Evolutionary conservation across 2,888 invertebrate genomes (phyloP).

Genomic region (Eristalis intricaria): DNA sequence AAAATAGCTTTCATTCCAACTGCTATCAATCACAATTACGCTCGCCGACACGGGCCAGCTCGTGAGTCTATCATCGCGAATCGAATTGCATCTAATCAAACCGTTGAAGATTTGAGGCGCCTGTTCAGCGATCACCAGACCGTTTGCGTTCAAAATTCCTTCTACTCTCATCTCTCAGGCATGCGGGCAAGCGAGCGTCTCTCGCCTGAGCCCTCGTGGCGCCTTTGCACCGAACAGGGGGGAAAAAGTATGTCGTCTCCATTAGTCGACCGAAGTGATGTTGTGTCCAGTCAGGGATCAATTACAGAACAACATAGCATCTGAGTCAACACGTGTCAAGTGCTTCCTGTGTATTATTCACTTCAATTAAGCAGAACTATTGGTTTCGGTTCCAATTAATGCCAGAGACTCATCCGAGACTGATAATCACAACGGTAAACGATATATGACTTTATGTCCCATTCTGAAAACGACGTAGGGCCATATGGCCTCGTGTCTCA

Average conservation of each 20-base stretch:
- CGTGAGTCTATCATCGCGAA: slow-evolving; percentile 22
- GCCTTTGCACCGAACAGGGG: not conserved
- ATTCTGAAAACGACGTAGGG: too few species aligned
- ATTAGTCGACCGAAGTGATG: not conserved
- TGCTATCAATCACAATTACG: slow-evolving; percentile 49
- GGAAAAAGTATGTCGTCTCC: not conserved
- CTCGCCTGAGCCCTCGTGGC: not conserved
- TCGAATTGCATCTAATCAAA: slow-evolving; percentile 56
- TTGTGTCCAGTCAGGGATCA: slow-evolving; percentile 11
- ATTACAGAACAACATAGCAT: slow-evolving; percentile 18
- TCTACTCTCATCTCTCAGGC: not conserved
- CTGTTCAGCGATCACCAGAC: slow-evolving; percentile 22
- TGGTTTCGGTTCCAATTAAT: not conserved
- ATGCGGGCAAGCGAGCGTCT: not conserved
- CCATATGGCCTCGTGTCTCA: too few species aligned
- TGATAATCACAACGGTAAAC: not conserved
- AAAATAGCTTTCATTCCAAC: slow-evolving; percentile 5
- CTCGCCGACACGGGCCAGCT: not conserved
- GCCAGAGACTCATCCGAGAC: not conserved
- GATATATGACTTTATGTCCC: too few species aligned
- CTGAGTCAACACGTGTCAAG: slow-evolving; percentile 17
- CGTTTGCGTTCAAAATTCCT: not conserved
- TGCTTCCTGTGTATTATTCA: not conserved
- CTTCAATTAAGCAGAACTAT: not conserved
- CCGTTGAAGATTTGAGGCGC: slow-evolving; percentile 40